phyloP scores from a whole-genome alignment of 2,797 vertebrate species.

The Phataginus tetradactyla region DNA sequence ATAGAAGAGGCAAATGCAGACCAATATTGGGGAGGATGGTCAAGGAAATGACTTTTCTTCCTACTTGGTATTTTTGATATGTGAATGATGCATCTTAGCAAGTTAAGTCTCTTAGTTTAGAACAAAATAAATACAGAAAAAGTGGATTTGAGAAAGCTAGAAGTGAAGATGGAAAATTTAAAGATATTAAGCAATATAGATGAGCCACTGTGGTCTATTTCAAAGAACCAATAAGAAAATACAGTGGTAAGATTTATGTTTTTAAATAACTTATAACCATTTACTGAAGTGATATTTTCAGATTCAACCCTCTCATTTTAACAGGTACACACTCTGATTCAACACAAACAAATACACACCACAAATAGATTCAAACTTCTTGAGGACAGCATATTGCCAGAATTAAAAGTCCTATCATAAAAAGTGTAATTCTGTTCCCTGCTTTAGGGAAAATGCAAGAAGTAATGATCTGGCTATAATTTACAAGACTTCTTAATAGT shows the following conservation, averaged over 20 bases:
- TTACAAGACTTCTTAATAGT: background rate
- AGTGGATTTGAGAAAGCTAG: background rate
- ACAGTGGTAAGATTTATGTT: conserved; percentile 26
- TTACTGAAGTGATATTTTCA: conserved; percentile 43
- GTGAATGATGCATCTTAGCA: conserved; percentile 48
- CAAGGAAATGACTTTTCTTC: conserved; percentile 69
- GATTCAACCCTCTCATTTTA: conserved; percentile 31
- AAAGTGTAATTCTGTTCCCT: background rate
- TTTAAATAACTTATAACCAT: conserved; percentile 13
- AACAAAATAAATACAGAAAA: conserved; percentile 65
- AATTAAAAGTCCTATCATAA: conserved; percentile 21
- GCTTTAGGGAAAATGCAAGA: background rate
- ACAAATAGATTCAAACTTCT: background rate
- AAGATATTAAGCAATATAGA: conserved; percentile 18
- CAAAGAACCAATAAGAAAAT: background rate
- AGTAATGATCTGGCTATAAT: background rate
- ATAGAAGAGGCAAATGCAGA: conserved; percentile 46
- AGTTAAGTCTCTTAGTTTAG: background rate
- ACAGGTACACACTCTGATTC: background rate
- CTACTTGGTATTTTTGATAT: conserved; percentile 66
- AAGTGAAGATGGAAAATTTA: background rate
- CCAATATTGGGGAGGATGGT: conserved; percentile 54
- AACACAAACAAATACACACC: background rate
- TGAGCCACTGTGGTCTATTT: background rate
- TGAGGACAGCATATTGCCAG: background rate